phyloP scores from a whole-genome alignment of 2,797 vertebrate genomes.

The Pogoniulus pusillus region DNA sequence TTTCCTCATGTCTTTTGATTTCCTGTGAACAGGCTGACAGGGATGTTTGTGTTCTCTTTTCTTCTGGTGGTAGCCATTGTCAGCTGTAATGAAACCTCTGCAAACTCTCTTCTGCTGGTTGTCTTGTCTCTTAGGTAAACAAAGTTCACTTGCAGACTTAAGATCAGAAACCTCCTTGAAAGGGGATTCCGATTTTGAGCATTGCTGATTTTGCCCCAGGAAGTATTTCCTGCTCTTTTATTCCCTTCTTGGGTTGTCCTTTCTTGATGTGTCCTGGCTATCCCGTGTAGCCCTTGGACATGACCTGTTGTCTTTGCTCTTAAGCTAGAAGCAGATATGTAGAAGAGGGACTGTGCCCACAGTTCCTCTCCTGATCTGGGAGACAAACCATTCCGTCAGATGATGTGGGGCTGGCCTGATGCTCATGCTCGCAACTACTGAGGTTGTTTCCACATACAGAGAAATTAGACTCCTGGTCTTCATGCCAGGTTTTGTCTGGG shows the following conservation, averaged over 20 bases:
- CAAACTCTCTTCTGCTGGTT: no score
- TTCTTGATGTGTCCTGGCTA: not conserved
- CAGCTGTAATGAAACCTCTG: no score
- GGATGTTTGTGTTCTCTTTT: no score
- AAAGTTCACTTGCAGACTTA: no score
- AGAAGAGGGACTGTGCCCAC: not conserved
- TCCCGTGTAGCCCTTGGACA: not conserved
- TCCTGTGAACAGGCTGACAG: no score
- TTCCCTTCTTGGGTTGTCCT: not conserved
- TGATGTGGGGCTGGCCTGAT: not conserved
- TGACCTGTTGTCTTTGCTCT: not conserved
- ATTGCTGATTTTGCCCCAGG: no score
- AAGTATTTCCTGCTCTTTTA: no score
- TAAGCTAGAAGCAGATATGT: not conserved
- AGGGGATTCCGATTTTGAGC: no score
- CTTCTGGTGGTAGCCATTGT: no score
- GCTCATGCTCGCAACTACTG: not conserved
- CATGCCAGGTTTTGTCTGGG: not conserved
- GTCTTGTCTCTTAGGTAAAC: no score
- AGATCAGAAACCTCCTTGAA: no score
- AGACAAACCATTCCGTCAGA: not conserved
- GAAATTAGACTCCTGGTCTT: not conserved
- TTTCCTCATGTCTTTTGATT: no score
- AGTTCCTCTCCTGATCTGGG: not conserved
- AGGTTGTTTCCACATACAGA: not conserved